Base-by-base conservation (phyloP, 2,888 invertebrate genomes). In the Argynnis bischoffii region DNA sequence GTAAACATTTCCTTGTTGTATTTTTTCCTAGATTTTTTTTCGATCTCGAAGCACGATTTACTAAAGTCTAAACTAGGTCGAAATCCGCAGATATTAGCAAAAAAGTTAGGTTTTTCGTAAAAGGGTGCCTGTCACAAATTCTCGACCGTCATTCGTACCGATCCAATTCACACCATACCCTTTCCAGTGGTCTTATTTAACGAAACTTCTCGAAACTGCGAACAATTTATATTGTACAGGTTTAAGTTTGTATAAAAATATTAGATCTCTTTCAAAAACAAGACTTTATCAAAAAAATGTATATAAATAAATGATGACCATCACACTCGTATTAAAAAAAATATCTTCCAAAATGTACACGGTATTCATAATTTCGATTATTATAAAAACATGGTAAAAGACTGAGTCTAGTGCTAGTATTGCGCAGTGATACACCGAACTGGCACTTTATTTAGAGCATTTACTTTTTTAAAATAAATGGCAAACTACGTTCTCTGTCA, bases 71-170 rank as follows among this genome's bases (percentile, higher is more conserved):
- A 55, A 55, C 26, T 50, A 26, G 60, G 51, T 60, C 48, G 35
- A 13, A 16, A 60, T 50, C 60, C 50, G 60, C 35, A 50, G 60
- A 60, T 50, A 60, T 60, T 60, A 61, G 60, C 60, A 61, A 50
- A 61, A 50, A 60, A 61, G 60, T 61, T 61, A 61, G 60, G 60
- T 51, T 50, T 61, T 61, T 51, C 51, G 60, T 51, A 61, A 61
- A 61, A 61, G 51, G 50, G 47, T 26, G 51, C 51, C 50, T 51
- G 60, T 61, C 51, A 35, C 60, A 61, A 61, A 61, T 61, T 61
- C 51, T 18, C 60, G 60, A 18, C 60, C 35, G 51, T 18, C 51
- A 61, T 51, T 61, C 60, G 16, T 61, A 11, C 51, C 51, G 35
- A 61, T 61, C 60, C 60, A 61, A 61, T 61, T 57, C 57, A 47